phyloP scores from a whole-genome alignment of 2,888 invertebrate genomes.

The Argyra leucocephala region DNA sequence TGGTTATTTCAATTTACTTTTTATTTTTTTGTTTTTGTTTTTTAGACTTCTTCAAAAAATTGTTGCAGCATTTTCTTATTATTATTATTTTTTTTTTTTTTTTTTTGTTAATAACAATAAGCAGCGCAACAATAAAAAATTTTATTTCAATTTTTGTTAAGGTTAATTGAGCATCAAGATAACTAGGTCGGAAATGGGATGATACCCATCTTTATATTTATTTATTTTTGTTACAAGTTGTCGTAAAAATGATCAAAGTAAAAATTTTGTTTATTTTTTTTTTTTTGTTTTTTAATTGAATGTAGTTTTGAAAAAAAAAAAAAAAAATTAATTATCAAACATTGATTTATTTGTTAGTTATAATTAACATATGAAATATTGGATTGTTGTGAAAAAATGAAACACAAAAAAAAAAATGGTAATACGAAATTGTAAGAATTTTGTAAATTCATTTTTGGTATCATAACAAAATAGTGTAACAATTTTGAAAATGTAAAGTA shows the following conservation, averaged over 20 bases:
- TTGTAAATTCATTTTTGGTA: too few species aligned
- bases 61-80: neutral
- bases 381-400: too few species aligned
- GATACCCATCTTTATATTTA: neutral
- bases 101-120: neutral
- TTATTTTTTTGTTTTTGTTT: neutral
- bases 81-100: neutral
- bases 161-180: constrained; percentile 45
- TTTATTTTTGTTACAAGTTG: neutral
- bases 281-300: too few species aligned
- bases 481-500: too few species aligned
- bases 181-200: constrained; percentile 43
- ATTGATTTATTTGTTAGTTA: too few species aligned
- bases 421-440: too few species aligned
- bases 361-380: too few species aligned
- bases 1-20: neutral
- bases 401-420: too few species aligned
- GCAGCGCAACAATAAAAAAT: neutral
- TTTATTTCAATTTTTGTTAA: constrained; percentile 26
- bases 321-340: too few species aligned
- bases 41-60: neutral
- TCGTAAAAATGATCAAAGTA: neutral
- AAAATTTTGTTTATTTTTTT: too few species aligned
- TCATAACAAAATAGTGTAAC: too few species aligned
- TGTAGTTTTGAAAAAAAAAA: too few species aligned